phyloP scores from a whole-genome alignment of 2,113 vertebrate genomes.

The Apus apus region DNA sequence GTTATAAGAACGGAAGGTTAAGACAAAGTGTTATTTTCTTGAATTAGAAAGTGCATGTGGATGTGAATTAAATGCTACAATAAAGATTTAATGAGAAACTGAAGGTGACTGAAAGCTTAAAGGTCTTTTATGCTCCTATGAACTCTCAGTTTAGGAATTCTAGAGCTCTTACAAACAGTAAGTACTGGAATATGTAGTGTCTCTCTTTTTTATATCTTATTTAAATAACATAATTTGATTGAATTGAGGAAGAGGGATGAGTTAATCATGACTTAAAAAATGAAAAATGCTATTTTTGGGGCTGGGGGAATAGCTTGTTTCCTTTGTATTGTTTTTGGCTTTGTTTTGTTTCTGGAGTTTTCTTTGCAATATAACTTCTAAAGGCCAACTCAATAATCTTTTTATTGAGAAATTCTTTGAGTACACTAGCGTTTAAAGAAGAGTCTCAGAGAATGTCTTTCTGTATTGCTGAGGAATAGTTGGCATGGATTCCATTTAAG shows the following conservation, averaged over 20 bases:
- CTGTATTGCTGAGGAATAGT: background rate
- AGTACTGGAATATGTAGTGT: slow-evolving; percentile 8
- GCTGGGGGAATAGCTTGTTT: background rate
- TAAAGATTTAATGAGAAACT: slow-evolving; percentile 33
- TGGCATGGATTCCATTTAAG: background rate
- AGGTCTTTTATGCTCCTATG: background rate
- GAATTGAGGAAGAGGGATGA: background rate
- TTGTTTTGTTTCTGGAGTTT: background rate
- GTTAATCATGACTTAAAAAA: background rate
- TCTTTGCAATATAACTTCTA: background rate
- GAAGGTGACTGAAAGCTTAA: background rate
- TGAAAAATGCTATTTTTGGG: background rate
- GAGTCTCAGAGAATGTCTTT: background rate
- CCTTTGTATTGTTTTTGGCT: background rate
- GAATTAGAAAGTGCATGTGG: background rate
- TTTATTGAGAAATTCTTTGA: background rate
- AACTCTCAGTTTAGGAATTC: background rate
- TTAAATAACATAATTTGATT: slow-evolving; percentile 1
- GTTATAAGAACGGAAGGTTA: background rate
- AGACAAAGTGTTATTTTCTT: background rate
- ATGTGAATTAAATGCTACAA: background rate
- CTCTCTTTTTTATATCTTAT: background rate
- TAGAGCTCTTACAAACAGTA: background rate
- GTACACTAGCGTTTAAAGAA: background rate
- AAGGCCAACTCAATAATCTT: background rate